Evolutionary conservation across 2,888 invertebrate species (phyloP).

Genomic region (Metellina segmentata): DNA sequence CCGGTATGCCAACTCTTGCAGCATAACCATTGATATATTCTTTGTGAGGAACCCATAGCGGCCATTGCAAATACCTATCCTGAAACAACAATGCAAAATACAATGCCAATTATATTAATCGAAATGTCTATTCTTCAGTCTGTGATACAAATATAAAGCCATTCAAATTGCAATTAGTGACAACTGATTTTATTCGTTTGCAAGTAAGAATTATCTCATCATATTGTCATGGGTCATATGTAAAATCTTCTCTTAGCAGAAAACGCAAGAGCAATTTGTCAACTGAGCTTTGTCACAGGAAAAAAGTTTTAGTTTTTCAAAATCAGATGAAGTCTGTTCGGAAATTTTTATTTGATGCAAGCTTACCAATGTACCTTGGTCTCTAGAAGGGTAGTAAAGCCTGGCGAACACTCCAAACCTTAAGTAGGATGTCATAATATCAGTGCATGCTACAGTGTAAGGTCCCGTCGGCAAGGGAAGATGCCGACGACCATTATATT

Average conservation of each 20-base stretch:
- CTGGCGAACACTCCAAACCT: conserved; percentile 66
- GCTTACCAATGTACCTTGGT: conserved; percentile 61
- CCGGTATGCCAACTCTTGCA: conserved; percentile 63
- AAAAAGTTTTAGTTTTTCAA: too few relatives aligned
- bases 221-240: too few relatives aligned
- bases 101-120: too few relatives aligned
- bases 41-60: conserved; percentile 77
- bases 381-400: conserved; percentile 67
- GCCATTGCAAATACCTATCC: conserved; percentile 75
- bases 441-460: conserved; percentile 76
- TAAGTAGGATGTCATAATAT: conserved; percentile 76
- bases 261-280: too few relatives aligned
- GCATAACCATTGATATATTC: conserved; percentile 76
- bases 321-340: neutral
- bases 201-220: too few relatives aligned
- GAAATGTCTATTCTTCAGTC: too few relatives aligned
- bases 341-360: neutral
- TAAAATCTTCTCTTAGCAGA: too few relatives aligned
- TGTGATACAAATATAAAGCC: too few relatives aligned
- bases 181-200: too few relatives aligned
- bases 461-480: conserved; percentile 77
- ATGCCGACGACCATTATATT: conserved; percentile 71
- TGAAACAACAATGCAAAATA: conserved; percentile 12
- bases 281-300: too few relatives aligned
- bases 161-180: too few relatives aligned